Conservation (phyloP, 2,888 invertebrate genomes). For the Cancer borealis region DNA sequence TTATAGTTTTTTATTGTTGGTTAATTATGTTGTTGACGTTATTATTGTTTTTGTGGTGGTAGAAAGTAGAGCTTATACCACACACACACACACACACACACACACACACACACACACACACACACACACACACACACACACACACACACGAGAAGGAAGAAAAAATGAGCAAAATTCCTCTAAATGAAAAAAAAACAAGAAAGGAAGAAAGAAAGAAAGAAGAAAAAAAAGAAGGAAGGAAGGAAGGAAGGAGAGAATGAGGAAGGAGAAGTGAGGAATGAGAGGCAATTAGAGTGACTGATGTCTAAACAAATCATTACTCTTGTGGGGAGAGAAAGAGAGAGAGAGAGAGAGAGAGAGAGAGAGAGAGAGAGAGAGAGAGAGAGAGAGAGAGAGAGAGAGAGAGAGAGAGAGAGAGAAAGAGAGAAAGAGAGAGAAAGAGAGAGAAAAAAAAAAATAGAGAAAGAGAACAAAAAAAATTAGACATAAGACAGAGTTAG, state of each 20-base stretch:
- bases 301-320: conserved; percentile 34
- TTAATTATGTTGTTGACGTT: neutral
- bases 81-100: too few relatives aligned
- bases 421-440: too few relatives aligned
- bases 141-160: neutral
- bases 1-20: neutral
- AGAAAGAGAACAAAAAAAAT: too few relatives aligned
- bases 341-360: conserved; percentile 33
- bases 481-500: too few relatives aligned
- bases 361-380: neutral
- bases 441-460: too few relatives aligned
- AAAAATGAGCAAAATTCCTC: neutral
- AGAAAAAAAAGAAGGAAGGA: neutral
- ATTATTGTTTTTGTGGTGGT: neutral
- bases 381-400: too few relatives aligned
- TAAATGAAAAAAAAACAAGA: neutral
- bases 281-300: conserved; percentile 27
- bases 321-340: conserved; percentile 13
- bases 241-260: neutral
- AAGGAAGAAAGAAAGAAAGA: neutral
- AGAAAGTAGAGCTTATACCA: neutral
- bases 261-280: neutral
- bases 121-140: conserved; percentile 20
- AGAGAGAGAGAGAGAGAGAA: too few relatives aligned
- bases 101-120: neutral